phyloP scores from a whole-genome alignment of 2,113 vertebrate genomes.

The Sinocyclocheilus maitianheensis region DNA sequence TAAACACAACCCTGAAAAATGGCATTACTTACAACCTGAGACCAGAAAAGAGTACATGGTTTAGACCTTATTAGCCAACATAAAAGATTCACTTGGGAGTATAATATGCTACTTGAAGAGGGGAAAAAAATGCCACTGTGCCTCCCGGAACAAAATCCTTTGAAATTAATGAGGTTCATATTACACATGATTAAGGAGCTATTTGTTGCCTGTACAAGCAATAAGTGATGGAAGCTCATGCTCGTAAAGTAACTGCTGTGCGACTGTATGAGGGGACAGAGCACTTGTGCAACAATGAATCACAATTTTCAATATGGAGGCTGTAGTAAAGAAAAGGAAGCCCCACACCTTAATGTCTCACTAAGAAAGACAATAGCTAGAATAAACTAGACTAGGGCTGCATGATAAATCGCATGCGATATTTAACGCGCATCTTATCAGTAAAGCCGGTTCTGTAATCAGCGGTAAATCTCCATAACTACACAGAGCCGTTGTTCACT shows the following conservation, averaged over 20 bases:
- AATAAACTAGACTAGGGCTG: not conserved
- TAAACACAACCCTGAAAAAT: not conserved
- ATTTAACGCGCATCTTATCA: too few relatives aligned
- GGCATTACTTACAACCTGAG: not conserved
- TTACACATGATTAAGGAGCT: slow-evolving; percentile 8
- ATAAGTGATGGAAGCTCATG: not conserved
- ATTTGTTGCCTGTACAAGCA: not conserved
- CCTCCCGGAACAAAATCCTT: not conserved
- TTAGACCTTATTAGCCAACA: not conserved
- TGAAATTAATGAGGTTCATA: slow-evolving; percentile 14
- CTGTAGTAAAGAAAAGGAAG: too few relatives aligned
- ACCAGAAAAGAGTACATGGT: not conserved
- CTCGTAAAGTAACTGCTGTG: not conserved
- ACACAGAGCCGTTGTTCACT: too few relatives aligned
- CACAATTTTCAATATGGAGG: not conserved
- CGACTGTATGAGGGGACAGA: too few relatives aligned
- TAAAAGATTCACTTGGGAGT: not conserved
- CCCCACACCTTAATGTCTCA: not conserved
- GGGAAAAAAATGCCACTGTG: not conserved
- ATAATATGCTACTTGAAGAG: not conserved
- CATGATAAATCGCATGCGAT: too few relatives aligned
- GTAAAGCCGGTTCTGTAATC: too few relatives aligned
- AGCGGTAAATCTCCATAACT: too few relatives aligned
- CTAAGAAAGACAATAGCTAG: not conserved
- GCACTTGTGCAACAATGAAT: not conserved